phyloP scores from a whole-genome alignment of 2,888 invertebrate species.

The Melanchra persicariae region DNA sequence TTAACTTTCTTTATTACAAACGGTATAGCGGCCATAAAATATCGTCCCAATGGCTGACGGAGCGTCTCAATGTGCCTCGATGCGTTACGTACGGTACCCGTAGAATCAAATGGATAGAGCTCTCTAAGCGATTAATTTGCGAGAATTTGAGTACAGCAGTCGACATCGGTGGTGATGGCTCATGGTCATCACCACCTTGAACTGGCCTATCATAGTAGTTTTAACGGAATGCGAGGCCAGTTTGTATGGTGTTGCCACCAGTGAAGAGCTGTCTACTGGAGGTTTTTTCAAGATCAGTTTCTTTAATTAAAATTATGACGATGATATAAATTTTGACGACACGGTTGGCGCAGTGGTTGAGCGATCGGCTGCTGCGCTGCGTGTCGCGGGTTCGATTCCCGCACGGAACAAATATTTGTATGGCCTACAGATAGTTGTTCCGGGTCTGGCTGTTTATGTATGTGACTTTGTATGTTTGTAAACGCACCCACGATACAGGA shows the following conservation, averaged over 20 bases:
- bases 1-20: slow-evolving; percentile 10
- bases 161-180: too few species aligned
- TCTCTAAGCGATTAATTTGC: background rate
- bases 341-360: too few species aligned
- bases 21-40: slow-evolving; percentile 16
- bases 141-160: background rate
- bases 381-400: too few species aligned
- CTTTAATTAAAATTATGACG: too few species aligned
- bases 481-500: too few species aligned
- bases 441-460: too few species aligned
- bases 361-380: too few species aligned
- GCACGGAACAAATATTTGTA: too few species aligned
- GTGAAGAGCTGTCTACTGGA: background rate
- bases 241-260: background rate
- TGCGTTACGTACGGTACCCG: slow-evolving; percentile 25
- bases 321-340: too few species aligned
- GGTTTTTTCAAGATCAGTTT: background rate
- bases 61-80: slow-evolving; percentile 25
- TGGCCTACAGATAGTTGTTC: too few species aligned
- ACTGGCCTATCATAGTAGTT: background rate
- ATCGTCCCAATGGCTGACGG: slow-evolving; percentile 23
- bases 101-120: slow-evolving; percentile 8
- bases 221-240: background rate
- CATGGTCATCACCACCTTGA: too few species aligned
- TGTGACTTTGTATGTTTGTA: too few species aligned